Base-by-base conservation (phyloP, 2,797 vertebrate species). In the Cirrhinus molitorella region DNA sequence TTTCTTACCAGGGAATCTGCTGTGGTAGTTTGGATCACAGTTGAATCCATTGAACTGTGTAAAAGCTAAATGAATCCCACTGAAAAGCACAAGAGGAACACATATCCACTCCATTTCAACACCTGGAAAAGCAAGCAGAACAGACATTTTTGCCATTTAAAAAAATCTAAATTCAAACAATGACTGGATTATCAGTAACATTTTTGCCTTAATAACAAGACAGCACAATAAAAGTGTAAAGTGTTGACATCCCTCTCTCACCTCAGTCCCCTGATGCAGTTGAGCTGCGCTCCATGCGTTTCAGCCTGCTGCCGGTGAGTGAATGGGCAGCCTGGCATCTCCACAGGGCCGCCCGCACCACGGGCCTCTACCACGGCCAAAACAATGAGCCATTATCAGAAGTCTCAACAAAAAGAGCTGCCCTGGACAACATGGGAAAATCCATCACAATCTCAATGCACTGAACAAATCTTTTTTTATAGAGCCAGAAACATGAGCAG, bases 11-110 rank as follows among this genome's bases (percentile, higher is more conserved):
- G 98, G 98, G 93, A 98, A 99, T 91, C 98, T 96, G 94, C 98
- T 99, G 94, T 99, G 98, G 89, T 96, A 94, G 92, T 91, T 97
- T 88, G 97, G 94, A 85, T 99, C 98, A 91, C 98, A 99, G 92
- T 99, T 99, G 94, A 97, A 99, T 88, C 98, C 96, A 87, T 98
- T 99, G 92, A 99, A 99, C 92, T 99, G 98, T 83, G 97, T 89
- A 79, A 94, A 92, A 87, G 95, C 95, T 5, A 94, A 93, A 81
- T 94, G 87, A 66, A 95, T 90, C 91, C 94, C 94, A 91, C 93
- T 91, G 85, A 92, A 94, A 93, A 99, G 92, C 91, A 99, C 92
- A 90, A 97, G 90, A 91, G 96, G 87, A 86, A 97, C 90, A 95
- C 93, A 94, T 95, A 94, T 88, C 88, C 75, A 93, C 94, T 95